These are phyloP conservation scores for Leucoraja ocellata DNA, from an alignment of 2,797 vertebrate species.

Conservation along the genomic window DNA sequence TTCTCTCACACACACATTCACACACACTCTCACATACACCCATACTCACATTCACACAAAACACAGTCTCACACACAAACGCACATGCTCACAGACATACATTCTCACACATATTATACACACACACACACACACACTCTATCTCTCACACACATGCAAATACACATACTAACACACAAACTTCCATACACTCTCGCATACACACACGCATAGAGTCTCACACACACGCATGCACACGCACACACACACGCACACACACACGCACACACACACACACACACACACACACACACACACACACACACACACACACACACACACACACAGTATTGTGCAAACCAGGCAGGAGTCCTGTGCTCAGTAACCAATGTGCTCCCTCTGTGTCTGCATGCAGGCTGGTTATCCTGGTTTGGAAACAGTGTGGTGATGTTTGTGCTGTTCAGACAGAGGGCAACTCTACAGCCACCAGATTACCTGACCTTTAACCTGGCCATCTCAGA, in stretches of 20 bases:
- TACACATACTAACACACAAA: too few species aligned
- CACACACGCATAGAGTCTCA: too few species aligned
- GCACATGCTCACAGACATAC: background rate
- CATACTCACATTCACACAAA: too few species aligned
- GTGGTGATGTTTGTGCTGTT: conserved; percentile 75
- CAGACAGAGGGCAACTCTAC: conserved; percentile 68
- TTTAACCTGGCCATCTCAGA: conserved; percentile 77
- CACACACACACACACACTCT: too few species aligned
- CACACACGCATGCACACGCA: too few species aligned
- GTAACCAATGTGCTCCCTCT: conserved; percentile 38
- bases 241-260: too few species aligned
- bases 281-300: background rate
- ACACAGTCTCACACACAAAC: too few species aligned
- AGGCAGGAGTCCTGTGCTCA: background rate
- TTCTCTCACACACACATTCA: too few species aligned
- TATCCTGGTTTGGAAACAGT: conserved; percentile 82
- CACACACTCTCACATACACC: too few species aligned
- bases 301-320: background rate
- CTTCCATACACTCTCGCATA: too few species aligned
- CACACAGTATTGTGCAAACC: background rate
- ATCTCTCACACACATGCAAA: too few species aligned
- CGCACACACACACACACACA: conserved; percentile 1
- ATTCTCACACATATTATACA: background rate
- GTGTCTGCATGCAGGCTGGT: conserved; percentile 62
- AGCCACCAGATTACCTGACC: conserved; percentile 74